phyloP scores from a whole-genome alignment of 2,888 invertebrate species.

The Magallana nippona region DNA sequence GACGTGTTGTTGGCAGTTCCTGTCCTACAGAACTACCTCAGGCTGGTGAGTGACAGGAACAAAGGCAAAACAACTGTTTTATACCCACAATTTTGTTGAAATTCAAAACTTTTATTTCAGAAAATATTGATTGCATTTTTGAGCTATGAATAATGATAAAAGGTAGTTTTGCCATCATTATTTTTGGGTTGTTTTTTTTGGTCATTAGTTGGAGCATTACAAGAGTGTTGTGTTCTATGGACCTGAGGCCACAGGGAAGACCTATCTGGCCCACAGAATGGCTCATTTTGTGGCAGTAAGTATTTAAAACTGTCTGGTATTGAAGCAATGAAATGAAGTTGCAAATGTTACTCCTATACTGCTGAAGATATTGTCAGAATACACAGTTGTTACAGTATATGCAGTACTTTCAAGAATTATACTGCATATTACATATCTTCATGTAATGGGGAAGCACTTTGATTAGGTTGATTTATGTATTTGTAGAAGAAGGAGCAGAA shows the following conservation, averaged over 20 bases:
- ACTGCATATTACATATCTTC: no score
- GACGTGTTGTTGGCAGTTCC: slow-evolving; percentile 74
- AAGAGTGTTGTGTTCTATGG: slow-evolving; percentile 78
- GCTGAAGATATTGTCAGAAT: no score
- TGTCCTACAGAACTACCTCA: slow-evolving; percentile 74
- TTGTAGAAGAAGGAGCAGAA: slow-evolving; percentile 60
- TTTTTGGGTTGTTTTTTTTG: not conserved
- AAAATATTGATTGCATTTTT: no score
- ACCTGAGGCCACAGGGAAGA: slow-evolving; percentile 75
- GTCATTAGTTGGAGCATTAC: slow-evolving; percentile 76
- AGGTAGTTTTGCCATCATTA: no score
- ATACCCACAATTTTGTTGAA: not conserved
- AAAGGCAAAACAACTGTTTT: not conserved
- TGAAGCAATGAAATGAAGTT: not conserved
- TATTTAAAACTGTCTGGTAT: slow-evolving; percentile 34
- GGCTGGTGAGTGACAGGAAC: slow-evolving; percentile 70
- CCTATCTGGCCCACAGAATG: slow-evolving; percentile 72
- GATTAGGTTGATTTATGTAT: not conserved
- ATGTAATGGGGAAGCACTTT: not conserved
- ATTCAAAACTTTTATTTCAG: no score
- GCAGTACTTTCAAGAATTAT: no score
- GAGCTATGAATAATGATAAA: no score
- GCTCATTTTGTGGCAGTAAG: slow-evolving; percentile 75
- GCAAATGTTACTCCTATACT: no score
- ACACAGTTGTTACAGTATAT: no score